Conservation (phyloP, 2,888 invertebrate genomes). For the Cactoblastis cactorum region DNA sequence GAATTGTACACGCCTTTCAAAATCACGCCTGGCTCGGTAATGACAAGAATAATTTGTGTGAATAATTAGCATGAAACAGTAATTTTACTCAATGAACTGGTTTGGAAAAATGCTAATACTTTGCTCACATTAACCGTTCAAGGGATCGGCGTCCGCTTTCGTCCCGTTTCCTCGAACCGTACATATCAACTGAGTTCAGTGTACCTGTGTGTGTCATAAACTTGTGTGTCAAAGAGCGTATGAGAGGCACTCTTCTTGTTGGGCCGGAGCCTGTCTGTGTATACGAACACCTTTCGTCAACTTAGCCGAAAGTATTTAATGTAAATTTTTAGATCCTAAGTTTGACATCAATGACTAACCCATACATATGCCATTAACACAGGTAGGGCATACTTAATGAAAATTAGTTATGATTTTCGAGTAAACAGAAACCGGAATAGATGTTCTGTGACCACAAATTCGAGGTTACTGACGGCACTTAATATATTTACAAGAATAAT, state of each 20-base stretch:
- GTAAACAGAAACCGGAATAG: constrained; percentile 5
- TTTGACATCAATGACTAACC: background rate
- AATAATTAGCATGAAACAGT: constrained; percentile 29
- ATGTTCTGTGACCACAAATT: background rate
- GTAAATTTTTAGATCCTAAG: background rate
- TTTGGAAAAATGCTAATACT: constrained; percentile 33
- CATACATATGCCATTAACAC: background rate
- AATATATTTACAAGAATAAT: background rate
- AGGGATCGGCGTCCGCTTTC: constrained; percentile 43
- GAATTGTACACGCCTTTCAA: background rate
- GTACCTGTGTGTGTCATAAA: constrained; percentile 51
- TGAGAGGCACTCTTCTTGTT: constrained; percentile 13
- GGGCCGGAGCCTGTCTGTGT: background rate
- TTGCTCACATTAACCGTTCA: constrained; percentile 35
- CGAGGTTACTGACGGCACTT: constrained; percentile 2
- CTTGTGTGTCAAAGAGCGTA: constrained; percentile 34
- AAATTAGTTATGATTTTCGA: background rate
- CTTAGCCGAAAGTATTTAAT: background rate
- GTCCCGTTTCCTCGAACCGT: constrained; percentile 60
- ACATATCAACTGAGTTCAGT: constrained; percentile 66
- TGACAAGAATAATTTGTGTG: constrained; percentile 20
- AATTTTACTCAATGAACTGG: constrained; percentile 38
- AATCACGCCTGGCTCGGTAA: constrained; percentile 22
- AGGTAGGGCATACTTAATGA: background rate
- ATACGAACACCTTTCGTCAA: background rate